Percentiles rank a stretch among this genome's conserved stretches.
Evolutionary conservation across 2,888 invertebrate genomes (phyloP).

Genomic region (Harmothoe impar): DNA sequence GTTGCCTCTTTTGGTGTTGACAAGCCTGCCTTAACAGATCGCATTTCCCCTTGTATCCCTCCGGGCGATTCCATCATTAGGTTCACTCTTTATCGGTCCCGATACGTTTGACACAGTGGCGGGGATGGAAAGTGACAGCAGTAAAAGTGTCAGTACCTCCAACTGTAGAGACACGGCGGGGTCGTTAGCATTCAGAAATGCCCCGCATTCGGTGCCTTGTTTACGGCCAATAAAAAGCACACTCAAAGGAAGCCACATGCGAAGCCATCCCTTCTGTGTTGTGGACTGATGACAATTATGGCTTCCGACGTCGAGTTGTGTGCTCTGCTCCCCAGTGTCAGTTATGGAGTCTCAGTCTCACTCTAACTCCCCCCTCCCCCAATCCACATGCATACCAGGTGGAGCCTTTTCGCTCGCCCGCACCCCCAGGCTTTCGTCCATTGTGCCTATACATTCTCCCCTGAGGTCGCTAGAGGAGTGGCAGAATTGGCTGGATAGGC

Average conservation of each 20-base stretch:
- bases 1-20: no score
- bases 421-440: no score
- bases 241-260: not conserved
- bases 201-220: not conserved
- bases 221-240: not conserved
- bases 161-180: not conserved
- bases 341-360: not conserved
- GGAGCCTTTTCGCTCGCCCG: no score
- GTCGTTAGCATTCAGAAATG: constrained; percentile 17
- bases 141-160: not conserved
- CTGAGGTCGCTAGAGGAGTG: not conserved
- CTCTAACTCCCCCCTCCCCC: no score
- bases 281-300: constrained; percentile 19
- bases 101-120: not conserved
- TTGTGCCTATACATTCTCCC: no score
- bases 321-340: not conserved
- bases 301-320: not conserved
- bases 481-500: no score
- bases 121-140: not conserved
- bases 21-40: no score
- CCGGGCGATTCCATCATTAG: not conserved
- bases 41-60: no score
- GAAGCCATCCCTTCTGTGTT: not conserved
- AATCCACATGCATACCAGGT: no score
- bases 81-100: not conserved